These are phyloP conservation scores for Vultur gryphus DNA, from an alignment of 2,797 vertebrate species.

Conservation along the genomic window DNA sequence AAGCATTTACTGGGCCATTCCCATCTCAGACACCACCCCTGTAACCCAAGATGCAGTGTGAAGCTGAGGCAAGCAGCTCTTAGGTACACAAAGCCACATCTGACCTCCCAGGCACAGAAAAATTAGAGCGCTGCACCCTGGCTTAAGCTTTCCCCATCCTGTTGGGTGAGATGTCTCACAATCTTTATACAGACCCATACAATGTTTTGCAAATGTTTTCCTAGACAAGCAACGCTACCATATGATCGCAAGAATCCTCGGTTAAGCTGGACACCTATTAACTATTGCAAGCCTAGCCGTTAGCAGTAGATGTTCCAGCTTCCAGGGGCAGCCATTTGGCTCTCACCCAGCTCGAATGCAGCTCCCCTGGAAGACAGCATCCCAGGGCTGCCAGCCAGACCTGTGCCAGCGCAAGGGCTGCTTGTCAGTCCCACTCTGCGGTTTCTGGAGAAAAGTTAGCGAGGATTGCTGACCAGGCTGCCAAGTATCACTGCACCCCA, in stretches of 20 bases:
- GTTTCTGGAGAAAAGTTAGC: not conserved
- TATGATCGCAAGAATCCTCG: not conserved
- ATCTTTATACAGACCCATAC: not conserved
- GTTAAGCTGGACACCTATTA: not conserved
- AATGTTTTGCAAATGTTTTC: not conserved
- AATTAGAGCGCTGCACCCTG: accelerated
- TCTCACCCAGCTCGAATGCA: not conserved
- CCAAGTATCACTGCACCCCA: not conserved
- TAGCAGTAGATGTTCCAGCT: not conserved
- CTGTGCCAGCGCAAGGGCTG: not conserved
- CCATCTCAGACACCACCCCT: not conserved
- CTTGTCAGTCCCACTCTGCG: not conserved
- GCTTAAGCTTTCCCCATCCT: not conserved
- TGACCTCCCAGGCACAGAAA: not conserved
- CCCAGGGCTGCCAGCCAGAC: constrained; percentile 11
- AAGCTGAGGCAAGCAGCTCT: not conserved
- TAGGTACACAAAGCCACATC: not conserved
- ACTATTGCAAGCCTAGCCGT: not conserved
- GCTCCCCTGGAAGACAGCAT: not conserved
- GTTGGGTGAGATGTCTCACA: not conserved
- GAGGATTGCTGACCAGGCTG: not conserved
- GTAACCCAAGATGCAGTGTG: not conserved
- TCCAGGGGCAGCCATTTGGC: not conserved
- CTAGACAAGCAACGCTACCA: not conserved
- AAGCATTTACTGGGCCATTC: not conserved